A percentile compares a stretch with the other conserved stretches of the same genome.
phyloP scores from a whole-genome alignment of 2,113 vertebrate species.

The Phocoena phocoena region DNA sequence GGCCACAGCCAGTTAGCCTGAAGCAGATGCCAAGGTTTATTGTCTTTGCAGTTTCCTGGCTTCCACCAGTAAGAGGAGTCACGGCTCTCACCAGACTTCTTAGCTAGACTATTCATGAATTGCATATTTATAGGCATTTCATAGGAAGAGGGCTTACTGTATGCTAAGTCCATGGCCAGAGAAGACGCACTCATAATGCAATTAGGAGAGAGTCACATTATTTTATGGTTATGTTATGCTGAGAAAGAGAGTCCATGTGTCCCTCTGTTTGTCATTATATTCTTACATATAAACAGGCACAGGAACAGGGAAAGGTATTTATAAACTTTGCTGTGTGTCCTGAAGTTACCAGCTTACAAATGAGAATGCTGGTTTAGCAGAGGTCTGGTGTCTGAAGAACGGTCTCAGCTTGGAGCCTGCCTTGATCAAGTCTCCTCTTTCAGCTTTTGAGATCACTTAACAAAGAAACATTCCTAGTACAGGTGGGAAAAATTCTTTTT shows the following conservation, averaged over 20 bases:
- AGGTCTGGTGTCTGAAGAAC: neutral
- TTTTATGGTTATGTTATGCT: conserved; percentile 23
- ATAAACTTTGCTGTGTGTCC: conserved; percentile 14
- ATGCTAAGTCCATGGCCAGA: neutral
- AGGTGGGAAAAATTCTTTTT: neutral
- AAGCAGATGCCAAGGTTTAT: conserved; percentile 54
- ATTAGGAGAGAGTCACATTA: conserved; percentile 30
- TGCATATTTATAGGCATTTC: conserved; percentile 45
- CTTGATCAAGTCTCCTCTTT: neutral
- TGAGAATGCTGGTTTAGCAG: neutral
- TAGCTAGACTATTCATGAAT: conserved; percentile 26
- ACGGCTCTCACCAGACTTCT: conserved; percentile 31
- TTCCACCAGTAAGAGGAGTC: conserved; percentile 32
- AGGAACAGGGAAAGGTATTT: neutral
- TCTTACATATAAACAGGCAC: conserved; percentile 20
- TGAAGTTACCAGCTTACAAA: neutral
- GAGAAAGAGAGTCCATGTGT: conserved; percentile 3
- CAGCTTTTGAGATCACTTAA: neutral
- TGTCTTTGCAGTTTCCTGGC: conserved; percentile 62
- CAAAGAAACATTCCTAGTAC: neutral
- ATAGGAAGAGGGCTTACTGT: conserved; percentile 8
- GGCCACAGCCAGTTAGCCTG: neutral
- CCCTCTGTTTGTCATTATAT: conserved; percentile 49
- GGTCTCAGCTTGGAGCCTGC: neutral
- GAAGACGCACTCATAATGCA: conserved; percentile 35